These are phyloP conservation scores for Bombus ignitus DNA, from an alignment of 1,140 invertebrate genomes.

Conservation along the genomic window DNA sequence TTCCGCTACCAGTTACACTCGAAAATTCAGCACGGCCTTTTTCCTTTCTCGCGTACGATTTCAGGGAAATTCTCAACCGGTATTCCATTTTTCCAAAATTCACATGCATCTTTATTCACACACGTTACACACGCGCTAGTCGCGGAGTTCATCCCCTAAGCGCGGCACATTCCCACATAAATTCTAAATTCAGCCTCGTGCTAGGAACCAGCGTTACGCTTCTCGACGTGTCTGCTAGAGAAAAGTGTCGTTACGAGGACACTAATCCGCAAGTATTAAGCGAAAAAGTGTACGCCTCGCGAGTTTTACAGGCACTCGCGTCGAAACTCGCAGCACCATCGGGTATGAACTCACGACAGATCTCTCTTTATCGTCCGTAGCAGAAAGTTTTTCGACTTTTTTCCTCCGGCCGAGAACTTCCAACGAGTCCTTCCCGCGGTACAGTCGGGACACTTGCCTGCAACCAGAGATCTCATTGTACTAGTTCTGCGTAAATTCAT, in stretches of 20 bases:
- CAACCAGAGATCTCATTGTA: not conserved
- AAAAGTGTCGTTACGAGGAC: slow-evolving; percentile 7
- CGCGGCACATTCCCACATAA: not conserved
- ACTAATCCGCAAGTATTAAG: slow-evolving; percentile 31
- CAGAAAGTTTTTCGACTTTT: slow-evolving; percentile 12
- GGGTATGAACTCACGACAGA: slow-evolving; percentile 6
- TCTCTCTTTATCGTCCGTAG: slow-evolving; percentile 4
- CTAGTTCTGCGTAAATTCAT: slow-evolving; percentile 30
- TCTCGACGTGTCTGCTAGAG: not conserved
- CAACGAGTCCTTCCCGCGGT: not conserved
- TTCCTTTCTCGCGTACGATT: not conserved
- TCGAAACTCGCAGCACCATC: slow-evolving; percentile 22
- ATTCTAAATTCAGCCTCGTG: not conserved
- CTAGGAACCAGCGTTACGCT: not conserved
- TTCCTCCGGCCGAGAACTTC: not conserved
- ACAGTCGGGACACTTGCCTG: not conserved
- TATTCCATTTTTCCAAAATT: not conserved
- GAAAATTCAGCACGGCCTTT: not conserved
- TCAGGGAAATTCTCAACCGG: not conserved
- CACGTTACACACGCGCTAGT: not conserved
- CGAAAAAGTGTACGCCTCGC: slow-evolving; percentile 10
- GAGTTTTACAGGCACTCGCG: not conserved
- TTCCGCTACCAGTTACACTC: not conserved
- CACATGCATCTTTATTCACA: not conserved
- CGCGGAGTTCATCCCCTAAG: not conserved